Base-by-base conservation (phyloP, 2,888 invertebrate genomes). In the Trachelus troglodyta region DNA sequence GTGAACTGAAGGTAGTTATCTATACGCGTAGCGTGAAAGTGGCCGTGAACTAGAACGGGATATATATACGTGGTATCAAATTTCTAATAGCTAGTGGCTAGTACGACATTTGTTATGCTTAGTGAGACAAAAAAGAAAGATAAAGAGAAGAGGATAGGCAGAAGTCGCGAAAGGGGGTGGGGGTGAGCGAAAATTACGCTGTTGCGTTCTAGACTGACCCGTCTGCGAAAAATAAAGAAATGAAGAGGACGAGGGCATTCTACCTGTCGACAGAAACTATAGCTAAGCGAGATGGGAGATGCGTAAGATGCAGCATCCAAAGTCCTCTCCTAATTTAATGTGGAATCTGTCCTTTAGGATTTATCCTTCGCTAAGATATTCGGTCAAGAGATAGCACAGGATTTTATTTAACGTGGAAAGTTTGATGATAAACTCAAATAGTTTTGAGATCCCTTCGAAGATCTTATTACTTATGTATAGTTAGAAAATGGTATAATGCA, bases 171-270 rank as follows among this genome's bases (percentile, higher is more conserved):
- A 12, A 3, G 3, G 12, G 34, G 4, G 4, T 12, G 15, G 31
- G 15, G 35, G 4, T 9, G n/a, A 69, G 33, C 83, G 83, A 86
- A 86, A 86, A 87, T 86, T 86, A 84, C 84, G 34, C 71, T 0
- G 23, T 74, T 74, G 37, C 74, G 34, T 74, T 74, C 30, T 37
- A 34, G 74, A 35, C 74, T 35, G 74, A 74, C 40, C 30, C 30
- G 71, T 30, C 79, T 77, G 40, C 40, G 74, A 75, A 75, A 79
- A 77, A 79, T 74, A 79, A 69, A 75, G 12, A 40, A 77, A 75
- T 1, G 12, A 15, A 74, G 77, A 11, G 71, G 31, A 31, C 31
- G 71, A 71, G 71, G 71, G 71, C 71, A 71, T 71, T 71, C 71
- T 71, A 71, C 71, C 71, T 71, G 71, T 71, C 71, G 33, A 71